Conservation (phyloP, 37 sponge, comb jelly and placozoan genomes). For the Eunapius fragilis region DNA sequence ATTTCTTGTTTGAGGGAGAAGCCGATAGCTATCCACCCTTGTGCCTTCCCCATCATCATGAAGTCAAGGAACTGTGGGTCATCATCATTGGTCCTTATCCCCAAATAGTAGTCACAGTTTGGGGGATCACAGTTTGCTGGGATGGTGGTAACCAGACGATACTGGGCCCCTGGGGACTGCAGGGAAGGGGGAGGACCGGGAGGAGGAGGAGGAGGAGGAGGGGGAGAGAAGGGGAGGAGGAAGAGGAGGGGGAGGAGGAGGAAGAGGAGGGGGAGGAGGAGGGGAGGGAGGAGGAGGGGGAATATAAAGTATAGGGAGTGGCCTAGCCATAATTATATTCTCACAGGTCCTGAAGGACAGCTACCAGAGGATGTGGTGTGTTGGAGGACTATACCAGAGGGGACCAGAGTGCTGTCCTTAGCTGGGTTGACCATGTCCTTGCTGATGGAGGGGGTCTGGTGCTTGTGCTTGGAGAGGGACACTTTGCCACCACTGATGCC, state of each 20-base stretch:
- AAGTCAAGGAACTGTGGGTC: slow-evolving; percentile 26
- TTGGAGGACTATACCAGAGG: not conserved
- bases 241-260: not conserved
- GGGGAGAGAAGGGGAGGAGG: not conserved
- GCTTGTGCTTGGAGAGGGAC: not conserved
- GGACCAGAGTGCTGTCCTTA: not conserved
- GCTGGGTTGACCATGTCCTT: not conserved
- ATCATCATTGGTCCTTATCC: slow-evolving; percentile 10
- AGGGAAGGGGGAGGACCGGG: not conserved
- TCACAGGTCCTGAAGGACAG: too few relatives aligned
- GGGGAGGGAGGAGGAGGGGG: not conserved
- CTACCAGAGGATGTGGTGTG: too few relatives aligned
- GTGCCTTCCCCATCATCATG: slow-evolving; percentile 24
- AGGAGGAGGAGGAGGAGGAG: not conserved
- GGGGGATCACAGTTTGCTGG: slow-evolving; percentile 35
- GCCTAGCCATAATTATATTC: not conserved
- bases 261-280: not conserved
- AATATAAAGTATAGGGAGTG: too few relatives aligned
- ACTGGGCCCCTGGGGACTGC: not conserved
- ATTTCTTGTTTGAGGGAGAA: slow-evolving; percentile 35
- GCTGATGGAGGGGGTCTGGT: not conserved
- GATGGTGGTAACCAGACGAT: not conserved
- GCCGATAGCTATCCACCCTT: slow-evolving; percentile 52
- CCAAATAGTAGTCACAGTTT: slow-evolving; percentile 29
- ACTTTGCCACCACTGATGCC: not conserved